Conservation (phyloP, 2,113 vertebrate species). For the Silurus meridionalis region DNA sequence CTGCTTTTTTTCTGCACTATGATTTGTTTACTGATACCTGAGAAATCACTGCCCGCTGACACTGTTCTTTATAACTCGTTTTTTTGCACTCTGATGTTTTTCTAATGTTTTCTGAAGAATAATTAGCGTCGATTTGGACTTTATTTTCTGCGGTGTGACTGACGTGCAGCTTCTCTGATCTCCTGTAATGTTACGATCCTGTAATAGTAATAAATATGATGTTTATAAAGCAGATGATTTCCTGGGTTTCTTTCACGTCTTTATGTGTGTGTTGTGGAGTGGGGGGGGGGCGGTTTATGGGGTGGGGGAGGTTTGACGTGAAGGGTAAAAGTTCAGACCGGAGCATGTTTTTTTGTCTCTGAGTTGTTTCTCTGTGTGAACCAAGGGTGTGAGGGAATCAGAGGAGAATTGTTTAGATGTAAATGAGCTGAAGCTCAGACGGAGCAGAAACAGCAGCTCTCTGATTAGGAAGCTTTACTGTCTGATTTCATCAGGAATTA, state of each 20-base stretch:
- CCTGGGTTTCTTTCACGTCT: background rate
- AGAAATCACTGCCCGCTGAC: background rate
- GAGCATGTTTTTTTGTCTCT: constrained; percentile 3
- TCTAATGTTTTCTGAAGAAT: background rate
- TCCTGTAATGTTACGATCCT: background rate
- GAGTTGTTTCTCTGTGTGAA: background rate
- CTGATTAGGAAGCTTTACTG: background rate
- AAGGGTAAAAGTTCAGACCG: background rate
- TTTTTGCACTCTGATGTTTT: background rate
- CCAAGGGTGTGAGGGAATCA: background rate
- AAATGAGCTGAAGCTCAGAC: background rate
- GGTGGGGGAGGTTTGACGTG: background rate
- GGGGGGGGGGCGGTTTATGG: no score
- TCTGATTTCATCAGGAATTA: constrained; percentile 1
- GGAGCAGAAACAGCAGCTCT: background rate
- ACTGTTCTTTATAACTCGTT: background rate
- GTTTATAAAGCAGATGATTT: background rate
- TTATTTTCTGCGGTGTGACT: background rate
- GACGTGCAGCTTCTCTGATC: background rate
- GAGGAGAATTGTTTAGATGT: background rate
- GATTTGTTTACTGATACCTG: background rate
- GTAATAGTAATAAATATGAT: background rate
- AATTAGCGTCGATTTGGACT: background rate
- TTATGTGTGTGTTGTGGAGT: no score
- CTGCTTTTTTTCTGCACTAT: background rate